Evolutionary conservation across 2,888 invertebrate genomes (phyloP).

Genomic region (Andrena flavipes): DNA sequence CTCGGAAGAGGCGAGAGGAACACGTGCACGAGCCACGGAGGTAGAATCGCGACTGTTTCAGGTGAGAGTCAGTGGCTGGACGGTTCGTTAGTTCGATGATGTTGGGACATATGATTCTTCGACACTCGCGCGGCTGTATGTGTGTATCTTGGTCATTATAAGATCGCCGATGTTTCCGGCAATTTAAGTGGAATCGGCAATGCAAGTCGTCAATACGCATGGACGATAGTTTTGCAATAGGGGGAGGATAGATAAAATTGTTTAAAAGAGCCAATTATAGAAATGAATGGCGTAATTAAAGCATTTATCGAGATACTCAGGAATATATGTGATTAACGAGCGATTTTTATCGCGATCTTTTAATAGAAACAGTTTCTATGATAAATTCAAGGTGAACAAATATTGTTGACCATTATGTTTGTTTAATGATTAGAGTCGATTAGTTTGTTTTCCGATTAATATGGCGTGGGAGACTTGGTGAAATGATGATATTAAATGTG

Average conservation of each 20-base stretch:
- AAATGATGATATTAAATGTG: too few species aligned
- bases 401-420: too few species aligned
- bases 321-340: not conserved
- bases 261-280: not conserved
- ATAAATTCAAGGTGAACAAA: too few species aligned
- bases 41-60: constrained; percentile 60
- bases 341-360: not conserved
- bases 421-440: too few species aligned
- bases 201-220: not conserved
- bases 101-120: constrained; percentile 22
- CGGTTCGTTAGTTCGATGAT: constrained; percentile 52
- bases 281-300: not conserved
- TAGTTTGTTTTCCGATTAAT: too few species aligned
- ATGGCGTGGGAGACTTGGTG: too few species aligned
- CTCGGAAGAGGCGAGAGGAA: constrained; percentile 10
- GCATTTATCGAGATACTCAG: not conserved
- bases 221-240: too few species aligned
- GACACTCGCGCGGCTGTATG: not conserved
- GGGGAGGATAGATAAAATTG: not conserved
- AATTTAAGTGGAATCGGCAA: constrained; percentile 14
- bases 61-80: constrained; percentile 62
- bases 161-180: constrained; percentile 18
- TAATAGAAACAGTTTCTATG: not conserved
- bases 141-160: not conserved
- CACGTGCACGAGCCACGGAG: constrained; percentile 52